Conservation (phyloP, 2,797 vertebrate species). For the Macroramphosus scolopax region DNA sequence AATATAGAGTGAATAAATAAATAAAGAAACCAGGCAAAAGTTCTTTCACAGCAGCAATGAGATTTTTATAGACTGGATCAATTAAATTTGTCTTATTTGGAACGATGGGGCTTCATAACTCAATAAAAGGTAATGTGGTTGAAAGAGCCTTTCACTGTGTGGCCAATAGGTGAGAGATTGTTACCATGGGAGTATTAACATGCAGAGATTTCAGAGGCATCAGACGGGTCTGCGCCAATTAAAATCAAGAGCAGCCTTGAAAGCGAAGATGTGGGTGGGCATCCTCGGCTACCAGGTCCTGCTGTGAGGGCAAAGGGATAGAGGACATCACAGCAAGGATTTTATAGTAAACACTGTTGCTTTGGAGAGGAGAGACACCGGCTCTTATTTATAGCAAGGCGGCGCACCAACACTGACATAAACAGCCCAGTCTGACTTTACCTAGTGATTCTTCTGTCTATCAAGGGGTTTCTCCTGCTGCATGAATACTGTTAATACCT, state of each 20-base stretch:
- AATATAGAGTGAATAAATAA: constrained; percentile 80
- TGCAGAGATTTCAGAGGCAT: constrained; percentile 71
- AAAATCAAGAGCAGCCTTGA: constrained; percentile 61
- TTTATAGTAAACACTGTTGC: constrained; percentile 42
- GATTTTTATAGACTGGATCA: constrained; percentile 89
- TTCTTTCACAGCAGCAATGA: constrained; percentile 72
- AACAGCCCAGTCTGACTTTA: neutral
- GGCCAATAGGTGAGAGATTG: constrained; percentile 83
- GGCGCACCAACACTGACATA: neutral
- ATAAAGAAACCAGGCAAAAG: constrained; percentile 68
- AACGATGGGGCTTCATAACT: constrained; percentile 94
- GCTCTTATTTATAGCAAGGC: constrained; percentile 24
- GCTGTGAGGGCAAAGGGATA: constrained; percentile 41
- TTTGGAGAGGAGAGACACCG: constrained; percentile 16
- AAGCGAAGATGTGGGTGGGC: constrained; percentile 56
- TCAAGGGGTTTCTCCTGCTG: neutral
- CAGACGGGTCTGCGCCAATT: constrained; percentile 71
- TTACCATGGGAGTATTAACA: constrained; percentile 78
- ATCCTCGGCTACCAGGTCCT: constrained; percentile 48
- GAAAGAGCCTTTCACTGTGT: constrained; percentile 88
- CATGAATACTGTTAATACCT: neutral
- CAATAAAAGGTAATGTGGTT: constrained; percentile 95
- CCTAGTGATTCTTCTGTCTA: neutral
- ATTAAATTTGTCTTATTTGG: constrained; percentile 97
- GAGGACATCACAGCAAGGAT: constrained; percentile 30